These are phyloP conservation scores for Calosoma granatense DNA, from an alignment of 1,140 invertebrate genomes.

Conservation along the genomic window DNA sequence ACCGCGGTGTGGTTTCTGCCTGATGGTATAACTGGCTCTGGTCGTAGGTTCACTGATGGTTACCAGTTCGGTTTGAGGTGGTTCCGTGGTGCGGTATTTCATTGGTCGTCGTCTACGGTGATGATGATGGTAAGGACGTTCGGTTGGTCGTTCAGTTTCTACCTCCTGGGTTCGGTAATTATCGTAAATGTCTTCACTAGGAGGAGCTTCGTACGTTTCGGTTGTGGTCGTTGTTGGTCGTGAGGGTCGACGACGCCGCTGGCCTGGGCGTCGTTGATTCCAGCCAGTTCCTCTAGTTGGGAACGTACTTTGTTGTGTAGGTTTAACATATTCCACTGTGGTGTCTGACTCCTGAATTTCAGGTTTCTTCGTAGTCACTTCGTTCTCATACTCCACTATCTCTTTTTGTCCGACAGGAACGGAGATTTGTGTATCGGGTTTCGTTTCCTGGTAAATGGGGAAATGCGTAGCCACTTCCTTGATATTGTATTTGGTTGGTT, in stretches of 20 bases:
- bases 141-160: neutral
- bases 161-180: neutral
- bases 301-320: neutral
- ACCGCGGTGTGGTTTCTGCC: neutral
- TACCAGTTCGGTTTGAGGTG: neutral
- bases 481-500: neutral
- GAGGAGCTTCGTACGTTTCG: neutral
- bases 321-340: neutral
- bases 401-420: neutral
- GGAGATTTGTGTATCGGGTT: neutral
- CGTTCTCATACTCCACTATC: neutral
- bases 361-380: neutral
- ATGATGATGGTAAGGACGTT: too few species aligned
- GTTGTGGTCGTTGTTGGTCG: neutral
- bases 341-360: neutral
- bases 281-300: neutral
- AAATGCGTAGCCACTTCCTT: conserved; percentile 1
- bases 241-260: neutral
- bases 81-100: neutral
- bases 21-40: neutral
- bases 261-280: neutral
- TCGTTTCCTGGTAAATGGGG: neutral
- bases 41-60: neutral
- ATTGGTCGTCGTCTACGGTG: neutral
- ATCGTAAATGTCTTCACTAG: neutral